phyloP scores from a whole-genome alignment of 2,797 vertebrate species.

The Pangasius macronema region DNA sequence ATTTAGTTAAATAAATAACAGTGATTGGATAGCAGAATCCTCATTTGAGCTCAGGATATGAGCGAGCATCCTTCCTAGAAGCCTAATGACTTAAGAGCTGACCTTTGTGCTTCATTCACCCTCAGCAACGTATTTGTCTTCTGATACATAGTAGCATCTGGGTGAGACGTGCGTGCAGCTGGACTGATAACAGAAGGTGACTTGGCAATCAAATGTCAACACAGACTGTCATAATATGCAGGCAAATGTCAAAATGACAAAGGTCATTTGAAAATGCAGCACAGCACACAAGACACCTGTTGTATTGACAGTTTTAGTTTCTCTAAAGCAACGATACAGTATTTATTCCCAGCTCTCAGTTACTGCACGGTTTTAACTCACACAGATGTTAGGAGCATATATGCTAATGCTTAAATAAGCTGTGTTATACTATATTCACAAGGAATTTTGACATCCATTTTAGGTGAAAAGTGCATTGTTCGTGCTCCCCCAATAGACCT shows the following conservation, averaged over 20 bases:
- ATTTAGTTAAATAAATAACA: slow-evolving; percentile 5
- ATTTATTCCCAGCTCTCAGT: not conserved
- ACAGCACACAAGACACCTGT: not conserved
- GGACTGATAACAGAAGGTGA: not conserved
- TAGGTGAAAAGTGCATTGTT: not conserved
- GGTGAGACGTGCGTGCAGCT: not conserved
- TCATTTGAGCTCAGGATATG: not conserved
- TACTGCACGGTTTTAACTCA: not conserved
- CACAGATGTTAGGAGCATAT: not conserved
- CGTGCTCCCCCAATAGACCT: not conserved
- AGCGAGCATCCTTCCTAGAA: not conserved
- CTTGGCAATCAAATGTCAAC: slow-evolving; percentile 2
- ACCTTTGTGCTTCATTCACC: not conserved
- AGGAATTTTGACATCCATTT: not conserved
- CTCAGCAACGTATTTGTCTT: slow-evolving; percentile 16
- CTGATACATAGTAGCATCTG: not conserved
- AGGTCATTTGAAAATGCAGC: not conserved
- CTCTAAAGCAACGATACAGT: not conserved
- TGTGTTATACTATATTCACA: not conserved
- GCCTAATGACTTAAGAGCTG: not conserved
- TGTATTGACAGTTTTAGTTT: not conserved
- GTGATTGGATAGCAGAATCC: slow-evolving; percentile 11
- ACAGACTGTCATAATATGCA: not conserved
- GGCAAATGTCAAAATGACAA: not conserved
- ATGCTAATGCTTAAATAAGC: not conserved